phyloP scores from a whole-genome alignment of 2,888 invertebrate genomes.

The Habroteleia sp. region DNA sequence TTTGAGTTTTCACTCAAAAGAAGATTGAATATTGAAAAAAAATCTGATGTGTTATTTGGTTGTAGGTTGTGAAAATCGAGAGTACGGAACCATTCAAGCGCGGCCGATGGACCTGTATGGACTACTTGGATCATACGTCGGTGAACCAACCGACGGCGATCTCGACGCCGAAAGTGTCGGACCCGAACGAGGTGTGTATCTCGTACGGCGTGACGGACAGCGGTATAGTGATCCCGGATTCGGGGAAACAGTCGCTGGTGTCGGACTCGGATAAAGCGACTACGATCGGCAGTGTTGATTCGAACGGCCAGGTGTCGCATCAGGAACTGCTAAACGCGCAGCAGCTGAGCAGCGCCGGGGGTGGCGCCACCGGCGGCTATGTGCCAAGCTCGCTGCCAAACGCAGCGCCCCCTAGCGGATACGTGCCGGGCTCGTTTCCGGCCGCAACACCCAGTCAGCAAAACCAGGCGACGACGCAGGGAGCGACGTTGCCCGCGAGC shows the following conservation, averaged over 20 bases:
- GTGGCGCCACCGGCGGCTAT: slow-evolving; percentile 66
- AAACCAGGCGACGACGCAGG: slow-evolving; percentile 80
- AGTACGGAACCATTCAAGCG: slow-evolving; percentile 96
- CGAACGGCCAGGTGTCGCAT: slow-evolving; percentile 75
- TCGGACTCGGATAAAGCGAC: slow-evolving; percentile 69
- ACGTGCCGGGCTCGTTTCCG: slow-evolving; percentile 40
- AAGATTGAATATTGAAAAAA: too few species aligned
- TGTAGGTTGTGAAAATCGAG: slow-evolving; percentile 96
- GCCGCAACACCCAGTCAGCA: too few species aligned
- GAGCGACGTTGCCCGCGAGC: slow-evolving; percentile 84
- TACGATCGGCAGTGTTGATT: slow-evolving; percentile 69
- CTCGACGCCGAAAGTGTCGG: slow-evolving; percentile 74
- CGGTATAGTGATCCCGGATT: slow-evolving; percentile 75
- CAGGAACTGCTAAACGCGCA: slow-evolving; percentile 72
- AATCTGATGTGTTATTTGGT: too few species aligned
- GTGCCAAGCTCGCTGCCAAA: slow-evolving; percentile 51
- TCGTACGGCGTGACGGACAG: slow-evolving; percentile 79
- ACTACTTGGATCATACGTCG: slow-evolving; percentile 93
- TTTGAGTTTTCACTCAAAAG: too few species aligned
- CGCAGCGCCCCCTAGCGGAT: slow-evolving; percentile 73
- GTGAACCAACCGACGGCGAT: slow-evolving; percentile 77
- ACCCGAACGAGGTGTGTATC: slow-evolving; percentile 80
- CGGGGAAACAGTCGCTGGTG: slow-evolving; percentile 69
- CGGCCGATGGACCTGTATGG: slow-evolving; percentile 97
- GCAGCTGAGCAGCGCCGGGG: slow-evolving; percentile 62